Evolutionary conservation across 1,140 invertebrate species (phyloP), one percentile per base, ranked within the genome.

Genomic region (Galleria mellonella): DNA sequence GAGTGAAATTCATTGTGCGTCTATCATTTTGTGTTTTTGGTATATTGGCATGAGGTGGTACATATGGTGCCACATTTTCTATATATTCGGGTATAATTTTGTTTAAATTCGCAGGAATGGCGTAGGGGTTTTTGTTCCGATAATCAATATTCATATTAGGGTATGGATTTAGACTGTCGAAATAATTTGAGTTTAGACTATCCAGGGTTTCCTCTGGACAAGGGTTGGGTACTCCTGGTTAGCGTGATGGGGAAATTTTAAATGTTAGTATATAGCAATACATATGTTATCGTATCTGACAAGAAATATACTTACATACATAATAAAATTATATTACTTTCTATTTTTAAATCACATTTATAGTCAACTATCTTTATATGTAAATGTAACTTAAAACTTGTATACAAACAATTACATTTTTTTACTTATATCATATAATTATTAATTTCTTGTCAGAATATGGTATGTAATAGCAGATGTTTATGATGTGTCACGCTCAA

Each of bases 101-200:
- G 40, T 86, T 87, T 33, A 86, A 46, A 48, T 87, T 87, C 27
- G 86, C 86, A 17, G 86, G 86, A 37, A 87, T 87, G 51, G 82
- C 86, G 54, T 87, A 87, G 49, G 84, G 84, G 56, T 83, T 87
- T 57, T 85, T 87, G 43, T 82, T 74, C 0, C 82, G 58, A 54
- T 71, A 85, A 30, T 85, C 82, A 9, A 78, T 39, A 43, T 72
- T 69, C 14, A 61, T 52, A 28, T 66, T 63, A 42, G 70, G 73
- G 49, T 72, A 74, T 0, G 61, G 62, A 40, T 83, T 85, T 7
- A 85, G 55, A 42, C 82, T 85, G 43, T 85, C 82, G 45, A 72
- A 85, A 38, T 62, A 82, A 40, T 82, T 78, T 13, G 65, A 78
- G 41, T 75, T 83, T 15, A 87, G 50, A 55, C 84, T 87, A 50